Evolutionary conservation across 1,140 invertebrate species (phyloP).

Genomic region (Brachionus manjavacas): DNA sequence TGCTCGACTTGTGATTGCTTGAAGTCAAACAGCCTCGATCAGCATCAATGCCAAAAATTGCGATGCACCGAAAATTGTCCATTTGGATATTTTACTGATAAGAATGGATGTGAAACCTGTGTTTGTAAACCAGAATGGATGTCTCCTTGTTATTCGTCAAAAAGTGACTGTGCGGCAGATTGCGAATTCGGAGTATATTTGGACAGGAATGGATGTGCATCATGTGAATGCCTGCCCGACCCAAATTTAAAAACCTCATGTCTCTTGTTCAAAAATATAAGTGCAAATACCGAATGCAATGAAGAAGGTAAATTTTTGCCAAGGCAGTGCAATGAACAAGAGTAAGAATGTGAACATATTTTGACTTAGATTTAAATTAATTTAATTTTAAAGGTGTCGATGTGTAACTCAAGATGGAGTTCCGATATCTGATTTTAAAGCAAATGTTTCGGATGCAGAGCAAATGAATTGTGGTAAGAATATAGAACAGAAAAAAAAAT

Average conservation of each 20-base stretch:
- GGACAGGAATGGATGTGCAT: slow-evolving; percentile 13
- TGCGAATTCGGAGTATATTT: slow-evolving; percentile 30
- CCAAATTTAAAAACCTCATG: slow-evolving; percentile 11
- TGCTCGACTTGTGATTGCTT: slow-evolving; percentile 37
- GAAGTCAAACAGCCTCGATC: neutral
- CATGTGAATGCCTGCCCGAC: slow-evolving; percentile 28
- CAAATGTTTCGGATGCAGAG: neutral
- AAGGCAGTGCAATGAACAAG: slow-evolving; percentile 13
- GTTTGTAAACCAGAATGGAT: slow-evolving; percentile 26
- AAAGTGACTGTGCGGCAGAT: neutral
- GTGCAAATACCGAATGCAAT: neutral
- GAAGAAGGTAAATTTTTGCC: neutral
- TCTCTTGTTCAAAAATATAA: neutral
- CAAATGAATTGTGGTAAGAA: slow-evolving; percentile 41
- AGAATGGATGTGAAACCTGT: slow-evolving; percentile 38
- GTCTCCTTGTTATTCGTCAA: neutral
- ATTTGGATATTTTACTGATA: slow-evolving; percentile 24
- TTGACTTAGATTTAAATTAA: neutral
- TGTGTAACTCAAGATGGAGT: slow-evolving; percentile 13
- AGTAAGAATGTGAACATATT: neutral
- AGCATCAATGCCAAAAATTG: neutral
- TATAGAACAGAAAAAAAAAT: too few relatives aligned
- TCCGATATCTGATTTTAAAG: slow-evolving; percentile 28
- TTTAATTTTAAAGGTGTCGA: neutral
- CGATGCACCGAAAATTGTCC: neutral